phyloP scores from a whole-genome alignment of 2,797 vertebrate genomes.

The Chanos chanos region DNA sequence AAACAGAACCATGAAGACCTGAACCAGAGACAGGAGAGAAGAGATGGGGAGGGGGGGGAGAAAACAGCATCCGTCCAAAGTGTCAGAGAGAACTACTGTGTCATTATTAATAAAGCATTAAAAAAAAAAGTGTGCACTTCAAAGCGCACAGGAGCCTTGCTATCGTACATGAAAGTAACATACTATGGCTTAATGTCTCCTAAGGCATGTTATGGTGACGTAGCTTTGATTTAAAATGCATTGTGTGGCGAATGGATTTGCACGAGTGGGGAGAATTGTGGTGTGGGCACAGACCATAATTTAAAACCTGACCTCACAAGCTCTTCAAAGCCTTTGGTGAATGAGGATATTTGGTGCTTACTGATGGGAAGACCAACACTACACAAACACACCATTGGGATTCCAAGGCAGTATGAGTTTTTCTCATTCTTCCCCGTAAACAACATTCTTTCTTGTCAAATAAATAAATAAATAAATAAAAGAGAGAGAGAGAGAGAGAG shows the following conservation, averaged over 20 bases:
- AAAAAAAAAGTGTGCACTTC: constrained; percentile 76
- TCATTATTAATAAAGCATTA: constrained; percentile 79
- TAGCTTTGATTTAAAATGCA: constrained; percentile 80
- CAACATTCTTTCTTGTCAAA: too few species aligned
- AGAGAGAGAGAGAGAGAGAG: too few species aligned
- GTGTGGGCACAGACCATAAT: constrained; percentile 67
- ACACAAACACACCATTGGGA: constrained; percentile 53
- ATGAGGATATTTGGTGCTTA: constrained; percentile 59
- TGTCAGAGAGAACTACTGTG: constrained; percentile 62
- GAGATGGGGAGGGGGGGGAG: background rate
- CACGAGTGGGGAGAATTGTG: constrained; percentile 58
- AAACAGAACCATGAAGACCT: constrained; percentile 57
- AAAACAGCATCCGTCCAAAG: constrained; percentile 54
- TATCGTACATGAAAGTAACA: constrained; percentile 79
- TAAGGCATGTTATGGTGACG: constrained; percentile 74
- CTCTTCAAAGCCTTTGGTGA: constrained; percentile 72
- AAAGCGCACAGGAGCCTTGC: constrained; percentile 75
- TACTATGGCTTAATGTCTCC: constrained; percentile 80
- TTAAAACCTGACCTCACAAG: constrained; percentile 74
- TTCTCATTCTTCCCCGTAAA: too few species aligned
- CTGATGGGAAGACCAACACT: constrained; percentile 39
- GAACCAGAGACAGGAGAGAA: constrained; percentile 52
- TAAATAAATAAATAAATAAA: too few species aligned
- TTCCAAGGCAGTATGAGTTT: too few species aligned
- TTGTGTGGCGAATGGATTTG: constrained; percentile 81